These are phyloP conservation scores for Noctua pronuba DNA, from an alignment of 2,888 invertebrate genomes.

Conservation along the genomic window DNA sequence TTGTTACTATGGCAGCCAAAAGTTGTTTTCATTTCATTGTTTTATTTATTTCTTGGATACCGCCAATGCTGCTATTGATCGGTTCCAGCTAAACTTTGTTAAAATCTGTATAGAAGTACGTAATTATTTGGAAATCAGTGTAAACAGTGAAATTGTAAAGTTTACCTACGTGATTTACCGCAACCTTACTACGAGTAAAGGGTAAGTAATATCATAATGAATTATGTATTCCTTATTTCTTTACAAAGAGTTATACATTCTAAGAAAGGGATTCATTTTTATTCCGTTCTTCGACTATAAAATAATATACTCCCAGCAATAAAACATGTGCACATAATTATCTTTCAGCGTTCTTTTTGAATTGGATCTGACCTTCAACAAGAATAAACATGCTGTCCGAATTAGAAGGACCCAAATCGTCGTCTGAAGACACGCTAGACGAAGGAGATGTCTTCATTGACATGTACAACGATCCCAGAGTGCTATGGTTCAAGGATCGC, in stretches of 20 bases:
- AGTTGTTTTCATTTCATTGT: conserved; percentile 60
- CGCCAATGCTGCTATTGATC: conserved; percentile 31
- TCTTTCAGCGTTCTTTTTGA: background rate
- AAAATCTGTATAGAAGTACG: background rate
- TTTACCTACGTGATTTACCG: background rate
- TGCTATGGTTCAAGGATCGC: conserved; percentile 93
- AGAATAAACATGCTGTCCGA: conserved; percentile 30
- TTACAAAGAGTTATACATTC: background rate
- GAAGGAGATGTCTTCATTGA: conserved; percentile 68
- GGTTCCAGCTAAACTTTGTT: background rate
- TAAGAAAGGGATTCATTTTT: background rate
- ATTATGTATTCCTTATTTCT: background rate
- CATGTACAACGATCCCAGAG: conserved; percentile 88
- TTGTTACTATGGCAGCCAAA: conserved; percentile 58
- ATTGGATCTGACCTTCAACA: background rate
- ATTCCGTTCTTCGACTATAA: background rate
- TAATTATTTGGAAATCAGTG: conserved; percentile 15
- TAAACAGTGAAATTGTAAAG: background rate
- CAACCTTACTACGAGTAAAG: background rate
- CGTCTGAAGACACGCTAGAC: conserved; percentile 27
- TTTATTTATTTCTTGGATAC: conserved; percentile 62
- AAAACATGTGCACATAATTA: background rate
- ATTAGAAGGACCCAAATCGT: background rate
- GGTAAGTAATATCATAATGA: background rate
- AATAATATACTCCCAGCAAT: background rate